Conservation (phyloP, 2,888 invertebrate genomes). For the Caenorhabditis macrosperma region DNA sequence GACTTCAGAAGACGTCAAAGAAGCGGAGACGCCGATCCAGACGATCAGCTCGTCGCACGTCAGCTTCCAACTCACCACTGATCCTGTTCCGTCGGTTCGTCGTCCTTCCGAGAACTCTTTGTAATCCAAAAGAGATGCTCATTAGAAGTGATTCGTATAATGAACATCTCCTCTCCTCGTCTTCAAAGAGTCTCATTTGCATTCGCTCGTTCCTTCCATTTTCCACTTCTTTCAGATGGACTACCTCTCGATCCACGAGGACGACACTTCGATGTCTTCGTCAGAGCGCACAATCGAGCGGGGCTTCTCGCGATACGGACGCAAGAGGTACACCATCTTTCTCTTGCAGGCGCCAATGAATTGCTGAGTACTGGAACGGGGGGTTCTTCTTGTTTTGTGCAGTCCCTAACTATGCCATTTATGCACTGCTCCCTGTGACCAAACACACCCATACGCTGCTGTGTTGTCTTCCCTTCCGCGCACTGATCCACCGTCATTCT, state of each 20-base stretch:
- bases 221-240: slow-evolving; percentile 75
- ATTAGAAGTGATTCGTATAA: too few relatives aligned
- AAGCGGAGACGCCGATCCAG: slow-evolving; percentile 36
- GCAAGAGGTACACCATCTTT: slow-evolving; percentile 47
- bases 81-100: slow-evolving; percentile 39
- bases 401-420: slow-evolving; percentile 27
- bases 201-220: background rate
- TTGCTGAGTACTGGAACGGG: background rate
- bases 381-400: background rate
- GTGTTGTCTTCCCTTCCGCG: slow-evolving; percentile 3
- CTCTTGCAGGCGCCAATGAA: background rate
- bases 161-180: background rate
- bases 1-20: slow-evolving; percentile 26
- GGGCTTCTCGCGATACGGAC: slow-evolving; percentile 57
- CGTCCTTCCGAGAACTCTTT: background rate
- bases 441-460: background rate
- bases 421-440: slow-evolving; percentile 9
- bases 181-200: slow-evolving; percentile 10
- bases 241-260: slow-evolving; percentile 70
- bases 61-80: slow-evolving; percentile 40
- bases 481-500: slow-evolving; percentile 24
- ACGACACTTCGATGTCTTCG: slow-evolving; percentile 66
- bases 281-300: slow-evolving; percentile 63
- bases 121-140: background rate
- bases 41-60: slow-evolving; percentile 58